phyloP scores from a whole-genome alignment of 2,113 vertebrate species.

The Lota lota region DNA sequence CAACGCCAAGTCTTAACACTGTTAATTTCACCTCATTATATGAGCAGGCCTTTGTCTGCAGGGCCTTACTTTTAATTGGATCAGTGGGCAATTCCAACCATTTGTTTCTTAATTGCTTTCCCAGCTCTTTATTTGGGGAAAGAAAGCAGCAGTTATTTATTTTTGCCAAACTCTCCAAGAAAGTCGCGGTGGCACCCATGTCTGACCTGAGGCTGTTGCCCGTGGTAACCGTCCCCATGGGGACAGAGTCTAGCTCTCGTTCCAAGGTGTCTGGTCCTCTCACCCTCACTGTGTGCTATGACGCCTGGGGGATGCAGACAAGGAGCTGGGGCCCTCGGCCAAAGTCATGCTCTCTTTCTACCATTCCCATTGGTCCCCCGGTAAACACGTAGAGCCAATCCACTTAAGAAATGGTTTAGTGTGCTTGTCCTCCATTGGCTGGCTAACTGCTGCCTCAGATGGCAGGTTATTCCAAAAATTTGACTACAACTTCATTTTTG shows the following conservation, averaged over 20 bases:
- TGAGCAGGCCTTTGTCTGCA: slow-evolving; percentile 60
- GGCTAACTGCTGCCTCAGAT: too few relatives aligned
- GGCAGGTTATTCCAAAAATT: too few relatives aligned
- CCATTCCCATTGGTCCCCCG: slow-evolving; percentile 10
- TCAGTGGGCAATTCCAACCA: slow-evolving; percentile 66
- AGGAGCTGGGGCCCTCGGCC: slow-evolving; percentile 19
- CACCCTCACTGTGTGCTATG: slow-evolving; percentile 29
- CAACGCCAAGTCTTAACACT: slow-evolving; percentile 42
- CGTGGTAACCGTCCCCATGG: slow-evolving; percentile 40
- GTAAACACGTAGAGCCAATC: too few relatives aligned
- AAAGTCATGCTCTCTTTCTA: slow-evolving; percentile 18
- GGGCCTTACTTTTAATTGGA: slow-evolving; percentile 70
- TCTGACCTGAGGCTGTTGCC: slow-evolving; percentile 44
- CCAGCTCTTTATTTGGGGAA: slow-evolving; percentile 44
- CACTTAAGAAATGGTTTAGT: too few relatives aligned
- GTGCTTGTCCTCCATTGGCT: too few relatives aligned
- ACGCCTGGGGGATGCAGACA: slow-evolving; percentile 37
- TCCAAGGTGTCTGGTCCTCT: slow-evolving; percentile 39
- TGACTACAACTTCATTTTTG: too few relatives aligned
- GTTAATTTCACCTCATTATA: slow-evolving; percentile 70
- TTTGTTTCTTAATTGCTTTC: slow-evolving; percentile 65
- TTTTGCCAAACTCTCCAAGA: slow-evolving; percentile 24
- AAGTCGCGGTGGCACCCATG: slow-evolving; percentile 15
- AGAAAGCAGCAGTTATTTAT: slow-evolving; percentile 33
- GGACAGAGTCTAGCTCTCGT: slow-evolving; percentile 40